Evolutionary conservation across 2,113 vertebrate species (phyloP), one percentile per base, ranked within the genome.

Genomic region (Peromyscus polionotus): DNA sequence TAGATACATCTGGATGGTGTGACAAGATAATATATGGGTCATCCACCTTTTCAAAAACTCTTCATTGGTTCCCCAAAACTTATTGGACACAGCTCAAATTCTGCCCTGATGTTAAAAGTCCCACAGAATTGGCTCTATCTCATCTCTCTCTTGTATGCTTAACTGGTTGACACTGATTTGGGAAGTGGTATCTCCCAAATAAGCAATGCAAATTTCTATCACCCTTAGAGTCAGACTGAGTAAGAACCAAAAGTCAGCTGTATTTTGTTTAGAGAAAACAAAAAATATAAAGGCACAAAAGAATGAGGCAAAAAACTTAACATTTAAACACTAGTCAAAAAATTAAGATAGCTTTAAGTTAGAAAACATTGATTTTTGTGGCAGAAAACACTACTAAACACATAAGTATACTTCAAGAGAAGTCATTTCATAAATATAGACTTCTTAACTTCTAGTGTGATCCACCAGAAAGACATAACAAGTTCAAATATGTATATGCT

Each of bases 341-440:
- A 93, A 73, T 19, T 76, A 91, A 59, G n/a, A 73, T 73, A 80
- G 19, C 11, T 93, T 91, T 95, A 91, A 93, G 73, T 85, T 36
- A 91, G 51, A 92, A 7, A 76, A 93, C 75, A 63, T 73, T 91
- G 57, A 85, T 61, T 79, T 77, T 80, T 73, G 65, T 31, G 36
- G 16, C 83, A 76, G 86, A 92, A 92, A 92, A 79, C 14, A 39
- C 22, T 17, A 76, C 33, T 92, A 36, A 57, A 57, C 10, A 88
- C 54, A 95, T 4, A 94, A 73, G 26, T 77, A 77, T 1, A 39
- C 14, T 84, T 93, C 28, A 91, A 75, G 83, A 70, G 45, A 84
- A 79, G 39, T 33, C 19, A 63, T 31, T 63, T 77, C 61, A 51
- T 45, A 84, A 61, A 61, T 61, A 16, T 59, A 83, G 59, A 39